A percentile compares a stretch with the other conserved stretches of the same genome.
These are phyloP conservation scores for Agrochola lychnidis DNA, from an alignment of 2,888 invertebrate species.

Conservation along the genomic window DNA sequence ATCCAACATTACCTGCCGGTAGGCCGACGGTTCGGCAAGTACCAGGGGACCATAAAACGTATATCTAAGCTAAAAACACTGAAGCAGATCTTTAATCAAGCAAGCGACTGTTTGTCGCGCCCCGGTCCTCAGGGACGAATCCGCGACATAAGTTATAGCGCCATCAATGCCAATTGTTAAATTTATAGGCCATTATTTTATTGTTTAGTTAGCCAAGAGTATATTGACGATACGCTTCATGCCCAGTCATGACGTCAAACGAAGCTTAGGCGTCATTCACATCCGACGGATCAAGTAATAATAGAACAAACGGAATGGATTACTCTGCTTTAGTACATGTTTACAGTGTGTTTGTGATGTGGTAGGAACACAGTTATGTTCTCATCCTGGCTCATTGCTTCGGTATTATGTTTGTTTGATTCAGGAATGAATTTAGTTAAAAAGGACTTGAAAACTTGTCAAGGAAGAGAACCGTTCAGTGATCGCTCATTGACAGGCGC, in stretches of 20 bases:
- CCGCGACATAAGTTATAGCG: constrained; percentile 63
- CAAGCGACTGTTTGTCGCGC: constrained; percentile 48
- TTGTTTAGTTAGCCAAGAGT: constrained; percentile 66
- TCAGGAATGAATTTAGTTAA: neutral
- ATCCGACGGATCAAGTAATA: constrained; percentile 64
- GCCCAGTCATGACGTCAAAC: constrained; percentile 63
- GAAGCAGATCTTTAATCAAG: constrained; percentile 60
- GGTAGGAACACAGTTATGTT: constrained; percentile 28
- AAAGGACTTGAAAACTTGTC: neutral
- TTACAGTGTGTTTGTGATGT: constrained; percentile 49
- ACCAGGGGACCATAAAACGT: constrained; percentile 38
- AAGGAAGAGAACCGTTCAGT: neutral
- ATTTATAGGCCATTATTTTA: constrained; percentile 69
- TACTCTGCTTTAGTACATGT: constrained; percentile 52
- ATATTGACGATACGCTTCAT: constrained; percentile 62
- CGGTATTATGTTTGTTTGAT: constrained; percentile 2
- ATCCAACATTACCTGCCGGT: neutral
- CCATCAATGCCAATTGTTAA: constrained; percentile 67
- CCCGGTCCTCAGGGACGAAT: constrained; percentile 55
- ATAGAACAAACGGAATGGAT: constrained; percentile 64
- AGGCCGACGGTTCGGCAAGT: neutral
- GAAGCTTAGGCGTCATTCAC: constrained; percentile 58
- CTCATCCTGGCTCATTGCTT: constrained; percentile 15
- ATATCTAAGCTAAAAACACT: constrained; percentile 45
- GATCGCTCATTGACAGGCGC: neutral